phyloP scores from a whole-genome alignment of 2,113 vertebrate genomes.

The Thamnophis sirtalis region DNA sequence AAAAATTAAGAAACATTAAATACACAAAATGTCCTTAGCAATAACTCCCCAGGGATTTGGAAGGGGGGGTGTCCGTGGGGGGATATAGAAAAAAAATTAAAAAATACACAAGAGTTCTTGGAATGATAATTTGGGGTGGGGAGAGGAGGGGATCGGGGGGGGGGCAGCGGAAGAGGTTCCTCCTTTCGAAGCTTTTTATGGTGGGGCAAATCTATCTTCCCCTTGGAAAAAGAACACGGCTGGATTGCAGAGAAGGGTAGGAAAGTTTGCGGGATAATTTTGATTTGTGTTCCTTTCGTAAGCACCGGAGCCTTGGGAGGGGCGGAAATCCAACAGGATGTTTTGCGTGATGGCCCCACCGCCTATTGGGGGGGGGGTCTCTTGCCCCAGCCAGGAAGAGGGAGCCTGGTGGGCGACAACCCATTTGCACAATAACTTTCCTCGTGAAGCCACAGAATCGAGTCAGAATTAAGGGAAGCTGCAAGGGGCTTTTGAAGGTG shows the following conservation, averaged over 20 bases:
- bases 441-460: neutral
- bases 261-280: neutral
- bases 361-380: neutral
- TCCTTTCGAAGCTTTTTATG: neutral
- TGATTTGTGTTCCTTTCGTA: neutral
- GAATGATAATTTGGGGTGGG: neutral
- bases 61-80: neutral
- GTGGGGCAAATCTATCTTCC: neutral
- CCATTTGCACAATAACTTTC: neutral
- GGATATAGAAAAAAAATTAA: neutral
- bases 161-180: accelerated
- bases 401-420: neutral
- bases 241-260: neutral
- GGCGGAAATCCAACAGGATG: neutral
- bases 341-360: neutral
- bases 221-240: accelerated
- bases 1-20: slow-evolving; percentile 77
- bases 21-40: slow-evolving; percentile 61
- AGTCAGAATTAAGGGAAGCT: neutral
- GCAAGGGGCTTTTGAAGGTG: accelerated
- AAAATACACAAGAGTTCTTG: neutral
- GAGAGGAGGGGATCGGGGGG: neutral
- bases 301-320: neutral
- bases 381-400: neutral
- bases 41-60: slow-evolving; percentile 6